A percentile compares a stretch with the other conserved stretches of the same genome.
These are phyloP conservation scores for Schizaphis graminum DNA, from an alignment of 2,888 invertebrate genomes.

Conservation along the genomic window DNA sequence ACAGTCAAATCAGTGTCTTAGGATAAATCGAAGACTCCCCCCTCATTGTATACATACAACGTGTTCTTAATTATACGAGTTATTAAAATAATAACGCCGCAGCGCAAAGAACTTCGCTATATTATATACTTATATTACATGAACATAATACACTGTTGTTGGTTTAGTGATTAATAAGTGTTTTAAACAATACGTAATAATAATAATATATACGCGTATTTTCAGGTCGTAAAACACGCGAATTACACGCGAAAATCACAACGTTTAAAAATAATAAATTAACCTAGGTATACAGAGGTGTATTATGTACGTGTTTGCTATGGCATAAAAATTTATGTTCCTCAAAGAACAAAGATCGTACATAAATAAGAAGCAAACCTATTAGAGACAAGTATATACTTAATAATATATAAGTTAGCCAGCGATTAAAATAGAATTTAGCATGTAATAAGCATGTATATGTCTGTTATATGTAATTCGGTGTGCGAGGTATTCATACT, in stretches of 20 bases:
- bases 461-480: neutral
- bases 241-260: conserved; percentile 16
- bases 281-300: neutral
- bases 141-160: neutral
- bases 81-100: neutral
- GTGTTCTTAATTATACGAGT: neutral
- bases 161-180: neutral
- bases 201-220: neutral
- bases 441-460: neutral
- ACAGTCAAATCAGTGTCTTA: neutral
- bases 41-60: neutral
- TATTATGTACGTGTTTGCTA: conserved; percentile 10
- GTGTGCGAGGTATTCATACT: neutral
- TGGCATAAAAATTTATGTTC: conserved; percentile 51
- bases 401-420: neutral
- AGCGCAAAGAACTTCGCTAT: neutral
- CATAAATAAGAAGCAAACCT: neutral
- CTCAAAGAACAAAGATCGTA: neutral
- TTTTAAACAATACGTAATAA: neutral
- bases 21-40: neutral
- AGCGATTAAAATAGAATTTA: neutral
- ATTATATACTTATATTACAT: neutral
- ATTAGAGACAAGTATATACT: neutral
- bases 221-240: conserved; percentile 42
- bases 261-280: conserved; percentile 13